Base-by-base conservation (phyloP, 2,113 vertebrate genomes). In the Donacobius atricapilla region DNA sequence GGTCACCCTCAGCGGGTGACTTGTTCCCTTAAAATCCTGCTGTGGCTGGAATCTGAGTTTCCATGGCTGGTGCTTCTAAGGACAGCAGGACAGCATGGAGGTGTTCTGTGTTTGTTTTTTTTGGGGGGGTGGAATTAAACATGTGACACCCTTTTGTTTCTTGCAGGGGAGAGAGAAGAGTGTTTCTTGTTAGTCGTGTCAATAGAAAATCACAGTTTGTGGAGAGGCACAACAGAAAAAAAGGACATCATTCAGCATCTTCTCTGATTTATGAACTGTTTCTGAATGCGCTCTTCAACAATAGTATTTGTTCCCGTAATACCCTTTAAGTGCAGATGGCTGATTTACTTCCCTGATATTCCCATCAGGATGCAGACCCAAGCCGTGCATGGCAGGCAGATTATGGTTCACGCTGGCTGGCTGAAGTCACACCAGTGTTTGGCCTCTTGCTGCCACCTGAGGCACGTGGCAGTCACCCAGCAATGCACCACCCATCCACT, bases 381-480 rank as follows among this genome's bases (percentile, higher is more conserved):
- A 75, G 60, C 22, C 2, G 1, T 89, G 72, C 1, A 0, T 72
- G 70, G 28, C 81, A 69, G 50, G n/a, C 50, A 35, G 24, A 69
- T 94, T 76, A 28, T 33, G 5, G 1, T 15, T 48, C 70, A 92
- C 82, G 40, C 61, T 76, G 94, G 37, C 57, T 72, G 73, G 77
- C 40, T 93, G 69, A 76, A 94, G 69, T 47, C 81, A 33, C 87
- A 33, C 87, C 64, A 35, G 57, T 33, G 71, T 91, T 89, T 76
- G 79, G 78, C 81, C 81, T 84, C 54, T 94, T 57, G 57, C 61
- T 94, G 70, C 81, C 87, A 97, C 87, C 91, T 94, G 73, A 91
- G 73, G 87, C 87, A 82, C 14, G 33, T 23, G 42, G 45, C 86
- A 84, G 33, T 44, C 47, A 28, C 61, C 51, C 60, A 68, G 4